A percentile compares a stretch with the other conserved stretches of the same genome.
phyloP scores from a whole-genome alignment of 2,888 invertebrate species.

The Macaria notata region DNA sequence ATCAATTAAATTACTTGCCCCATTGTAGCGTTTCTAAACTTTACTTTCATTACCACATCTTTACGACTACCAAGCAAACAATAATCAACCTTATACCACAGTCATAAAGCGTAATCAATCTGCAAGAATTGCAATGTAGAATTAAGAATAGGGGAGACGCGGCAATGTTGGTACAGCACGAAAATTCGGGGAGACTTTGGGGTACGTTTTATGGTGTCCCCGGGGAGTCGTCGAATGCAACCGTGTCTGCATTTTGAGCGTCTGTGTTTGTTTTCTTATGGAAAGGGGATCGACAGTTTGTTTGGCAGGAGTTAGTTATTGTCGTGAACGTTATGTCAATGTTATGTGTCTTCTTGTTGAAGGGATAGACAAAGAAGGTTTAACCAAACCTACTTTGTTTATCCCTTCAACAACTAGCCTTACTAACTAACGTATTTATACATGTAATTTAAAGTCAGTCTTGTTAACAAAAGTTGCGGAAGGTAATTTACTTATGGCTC shows the following conservation, averaged over 20 bases:
- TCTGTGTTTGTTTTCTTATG: constrained; percentile 51
- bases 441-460: too few species aligned
- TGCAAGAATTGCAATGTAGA: constrained; percentile 8
- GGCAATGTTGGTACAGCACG: constrained; percentile 50
- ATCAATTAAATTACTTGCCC: constrained; percentile 78
- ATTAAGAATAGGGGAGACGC: constrained; percentile 33
- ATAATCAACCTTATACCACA: constrained; percentile 24
- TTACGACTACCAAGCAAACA: not conserved
- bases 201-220: constrained; percentile 53
- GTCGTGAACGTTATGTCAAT: constrained; percentile 11
- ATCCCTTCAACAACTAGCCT: too few species aligned
- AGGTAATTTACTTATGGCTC: too few species aligned
- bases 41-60: constrained; percentile 24
- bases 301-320: constrained; percentile 33
- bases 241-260: constrained; percentile 53
- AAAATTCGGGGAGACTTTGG: constrained; percentile 57
- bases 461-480: too few species aligned
- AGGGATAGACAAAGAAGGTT: constrained; percentile 40
- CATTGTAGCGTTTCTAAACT: constrained; percentile 58
- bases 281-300: constrained; percentile 37
- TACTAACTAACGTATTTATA: too few species aligned
- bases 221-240: constrained; percentile 60
- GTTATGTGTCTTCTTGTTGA: not conserved
- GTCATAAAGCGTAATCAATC: constrained; percentile 13
- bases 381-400: too few species aligned